phyloP scores from a whole-genome alignment of 2,797 vertebrate genomes.

The Meda fulgida region DNA sequence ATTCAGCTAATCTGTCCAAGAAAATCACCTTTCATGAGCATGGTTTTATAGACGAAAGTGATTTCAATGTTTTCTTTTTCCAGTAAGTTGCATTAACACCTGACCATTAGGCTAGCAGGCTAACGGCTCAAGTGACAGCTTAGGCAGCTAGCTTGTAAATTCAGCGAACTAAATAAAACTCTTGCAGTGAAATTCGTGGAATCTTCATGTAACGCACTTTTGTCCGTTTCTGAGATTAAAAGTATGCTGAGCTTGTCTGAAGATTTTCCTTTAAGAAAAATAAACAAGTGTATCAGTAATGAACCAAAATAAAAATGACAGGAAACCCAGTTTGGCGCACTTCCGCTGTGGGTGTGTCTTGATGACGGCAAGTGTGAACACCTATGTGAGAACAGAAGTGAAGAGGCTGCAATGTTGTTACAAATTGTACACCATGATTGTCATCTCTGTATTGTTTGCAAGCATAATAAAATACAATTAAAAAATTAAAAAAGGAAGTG shows the following conservation, averaged over 20 bases:
- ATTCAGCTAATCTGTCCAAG: neutral
- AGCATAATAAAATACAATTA: too few species aligned
- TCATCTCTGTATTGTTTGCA: too few species aligned
- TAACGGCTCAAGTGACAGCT: slow-evolving; percentile 41
- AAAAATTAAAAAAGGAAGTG: too few species aligned
- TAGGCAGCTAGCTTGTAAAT: slow-evolving; percentile 48
- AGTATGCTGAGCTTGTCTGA: slow-evolving; percentile 51
- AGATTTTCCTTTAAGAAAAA: slow-evolving; percentile 29
- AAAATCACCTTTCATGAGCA: neutral
- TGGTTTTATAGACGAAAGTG: neutral
- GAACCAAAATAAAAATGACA: slow-evolving; percentile 41
- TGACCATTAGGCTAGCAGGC: slow-evolving; percentile 10
- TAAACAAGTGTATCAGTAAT: slow-evolving; percentile 23
- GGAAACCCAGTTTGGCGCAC: slow-evolving; percentile 41
- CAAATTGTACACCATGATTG: too few species aligned
- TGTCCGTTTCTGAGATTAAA: slow-evolving; percentile 50
- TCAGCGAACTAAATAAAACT: slow-evolving; percentile 34
- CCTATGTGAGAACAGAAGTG: neutral
- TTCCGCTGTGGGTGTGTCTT: slow-evolving; percentile 44
- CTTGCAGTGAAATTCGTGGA: slow-evolving; percentile 37
- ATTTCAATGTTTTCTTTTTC: neutral
- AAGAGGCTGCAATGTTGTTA: neutral
- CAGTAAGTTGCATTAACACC: slow-evolving; percentile 20
- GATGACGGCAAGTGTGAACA: neutral
- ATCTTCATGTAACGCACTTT: slow-evolving; percentile 53